Base-by-base conservation (phyloP, 2,888 invertebrate species). In the Luffia ferchaultella region DNA sequence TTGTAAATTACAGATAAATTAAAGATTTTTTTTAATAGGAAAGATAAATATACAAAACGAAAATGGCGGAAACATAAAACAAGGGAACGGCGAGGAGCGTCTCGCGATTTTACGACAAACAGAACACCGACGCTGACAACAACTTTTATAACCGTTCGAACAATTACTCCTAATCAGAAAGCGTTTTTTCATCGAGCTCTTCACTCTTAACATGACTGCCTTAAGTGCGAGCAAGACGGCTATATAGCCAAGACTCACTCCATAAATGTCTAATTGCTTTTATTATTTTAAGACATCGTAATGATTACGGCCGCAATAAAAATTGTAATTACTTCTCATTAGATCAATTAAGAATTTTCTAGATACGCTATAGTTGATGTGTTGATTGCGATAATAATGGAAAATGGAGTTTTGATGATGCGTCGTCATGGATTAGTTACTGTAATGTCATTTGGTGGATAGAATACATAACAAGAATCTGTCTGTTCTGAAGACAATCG, bases 261-360 rank as follows among this genome's bases (percentile, higher is more conserved):
- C 75, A 74, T 78, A 76, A 78, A 77, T 76, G 76, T 76, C 78
- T 82, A 82, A 83, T 83, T 82, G 83, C 82, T 83, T 82, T 82
- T 83, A 82, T 83, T 83, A 83, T 83, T 83, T 83, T 83, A 83
- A 82, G 78, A 73, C 82, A 82, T 82, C 83, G 82, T 83, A 83
- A 82, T 82, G 77, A 83, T 82, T 82, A 82, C 74, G 74, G 74
- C 78, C 65, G 78, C 73, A 75, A 82, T 83, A 83, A 82, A 83
- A 82, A 78, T 80, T 82, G 80, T 83, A 80, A 83, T 82, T 82
- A 82, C 79, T 80, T 78, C 82, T 83, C 80, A 83, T 83, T 83
- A 83, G 82, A 75, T 80, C 83, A 82, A 82, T 82, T 82, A 80
- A 79, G 82, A 78, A 79, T 80, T 76, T 82, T 80, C 82, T 80